Conservation (phyloP, 1,140 invertebrate species). For the Leptopilina boulardi region DNA sequence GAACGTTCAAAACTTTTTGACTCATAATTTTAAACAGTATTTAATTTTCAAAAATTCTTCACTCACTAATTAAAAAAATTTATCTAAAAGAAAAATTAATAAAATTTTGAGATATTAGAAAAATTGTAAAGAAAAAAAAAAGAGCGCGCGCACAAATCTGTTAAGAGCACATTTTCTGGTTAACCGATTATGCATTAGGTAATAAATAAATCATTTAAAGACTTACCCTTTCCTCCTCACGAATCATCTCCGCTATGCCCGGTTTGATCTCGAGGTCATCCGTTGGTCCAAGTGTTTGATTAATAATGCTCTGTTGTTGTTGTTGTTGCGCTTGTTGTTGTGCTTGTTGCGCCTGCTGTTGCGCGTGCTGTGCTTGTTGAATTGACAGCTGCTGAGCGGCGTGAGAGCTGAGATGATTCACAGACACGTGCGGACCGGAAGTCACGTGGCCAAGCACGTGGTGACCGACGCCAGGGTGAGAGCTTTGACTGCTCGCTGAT, state of each 20-base stretch:
- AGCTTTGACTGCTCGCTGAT: conserved; percentile 59
- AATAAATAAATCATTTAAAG: not conserved
- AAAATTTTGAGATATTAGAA: too few relatives aligned
- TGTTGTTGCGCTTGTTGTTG: conserved; percentile 63
- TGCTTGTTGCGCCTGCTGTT: conserved; percentile 68
- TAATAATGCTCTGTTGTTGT: conserved; percentile 56
- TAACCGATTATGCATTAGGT: not conserved
- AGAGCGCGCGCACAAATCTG: too few relatives aligned
- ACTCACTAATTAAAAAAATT: too few relatives aligned
- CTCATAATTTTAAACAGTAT: too few relatives aligned
- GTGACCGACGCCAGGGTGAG: conserved; percentile 74
- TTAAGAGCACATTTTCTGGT: not conserved
- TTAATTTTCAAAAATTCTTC: too few relatives aligned
- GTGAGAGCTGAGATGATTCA: conserved; percentile 73
- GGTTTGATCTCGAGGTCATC: conserved; percentile 94
- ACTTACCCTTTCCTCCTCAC: conserved; percentile 96
- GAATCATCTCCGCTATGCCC: conserved; percentile 95
- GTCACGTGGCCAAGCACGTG: conserved; percentile 74
- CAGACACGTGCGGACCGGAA: conserved; percentile 67
- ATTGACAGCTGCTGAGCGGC: conserved; percentile 62
- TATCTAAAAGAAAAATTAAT: too few relatives aligned
- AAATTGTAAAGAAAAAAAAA: too few relatives aligned
- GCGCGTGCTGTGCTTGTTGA: conserved; percentile 65
- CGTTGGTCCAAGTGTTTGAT: conserved; percentile 66
- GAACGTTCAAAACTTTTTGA: not conserved